Conservation (phyloP, 2,888 invertebrate genomes). For the Volucella zonaria region DNA sequence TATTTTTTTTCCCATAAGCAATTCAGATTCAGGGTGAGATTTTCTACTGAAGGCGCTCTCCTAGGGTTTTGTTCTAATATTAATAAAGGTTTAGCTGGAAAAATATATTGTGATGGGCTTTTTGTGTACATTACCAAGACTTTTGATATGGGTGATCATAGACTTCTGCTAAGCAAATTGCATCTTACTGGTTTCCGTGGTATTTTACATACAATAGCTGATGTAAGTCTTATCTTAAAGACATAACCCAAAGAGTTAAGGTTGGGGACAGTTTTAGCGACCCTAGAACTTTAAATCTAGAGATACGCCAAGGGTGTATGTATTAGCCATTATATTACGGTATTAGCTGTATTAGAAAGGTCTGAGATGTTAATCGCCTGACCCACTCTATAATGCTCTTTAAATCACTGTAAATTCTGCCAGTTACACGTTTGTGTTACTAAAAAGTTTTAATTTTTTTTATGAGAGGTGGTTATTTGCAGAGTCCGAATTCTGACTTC, state of each 20-base stretch:
- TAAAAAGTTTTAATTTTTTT: not conserved
- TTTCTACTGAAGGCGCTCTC: not conserved
- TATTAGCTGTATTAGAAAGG: not conserved
- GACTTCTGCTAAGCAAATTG: not conserved
- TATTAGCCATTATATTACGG: too few species aligned
- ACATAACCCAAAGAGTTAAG: not conserved
- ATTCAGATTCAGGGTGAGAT: not conserved
- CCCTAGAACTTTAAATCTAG: not conserved
- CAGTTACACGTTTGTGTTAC: not conserved
- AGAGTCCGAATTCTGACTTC: not conserved
- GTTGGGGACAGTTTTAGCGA: not conserved
- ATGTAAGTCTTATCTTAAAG: not conserved
- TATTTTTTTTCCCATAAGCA: not conserved
- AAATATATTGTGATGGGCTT: not conserved
- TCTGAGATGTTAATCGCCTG: not conserved
- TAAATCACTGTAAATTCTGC: not conserved
- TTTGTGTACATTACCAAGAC: not conserved
- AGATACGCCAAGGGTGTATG: not conserved
- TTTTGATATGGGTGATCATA: not conserved
- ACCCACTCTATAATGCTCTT: not conserved
- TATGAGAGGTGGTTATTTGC: not conserved
- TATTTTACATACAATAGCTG: not conserved
- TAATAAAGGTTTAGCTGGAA: too few species aligned
- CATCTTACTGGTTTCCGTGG: not conserved
- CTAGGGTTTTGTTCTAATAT: not conserved